Base-by-base conservation (phyloP, 2,888 invertebrate species). In the Silvanus unidentatus region DNA sequence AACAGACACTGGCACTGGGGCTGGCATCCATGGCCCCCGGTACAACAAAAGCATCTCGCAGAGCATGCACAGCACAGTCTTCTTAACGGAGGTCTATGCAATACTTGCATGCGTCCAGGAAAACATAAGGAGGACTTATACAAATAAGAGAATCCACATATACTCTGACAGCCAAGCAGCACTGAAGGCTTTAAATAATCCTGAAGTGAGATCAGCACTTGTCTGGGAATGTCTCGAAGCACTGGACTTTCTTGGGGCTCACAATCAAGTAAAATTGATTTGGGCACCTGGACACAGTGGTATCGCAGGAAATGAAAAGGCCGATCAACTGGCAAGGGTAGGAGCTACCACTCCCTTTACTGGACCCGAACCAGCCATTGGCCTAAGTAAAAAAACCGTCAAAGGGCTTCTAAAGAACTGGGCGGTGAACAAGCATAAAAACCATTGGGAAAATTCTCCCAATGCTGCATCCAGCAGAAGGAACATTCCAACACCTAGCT, bases 231-330 rank as follows among this genome's bases (percentile, higher is more conserved):
- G 37, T 16, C 15, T 37, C 15, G 37, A 13, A 6, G 15, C 5
- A 4, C 10, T 37, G 12, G 14, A 3, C 3, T 6, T 2, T 6
- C 37, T 37, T 5, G 37, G 3, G n/a, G 12, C 13, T 6, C 14
- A 16, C 14, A 37, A 37, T 12, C 13, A 8, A 4, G 5, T 27
- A 8, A 29, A 9, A 4, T 11, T 39, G 29, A 16, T 11, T 8
- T 39, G 39, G 39, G 39, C 27, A 27, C 16, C 27, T 28, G 39
- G 28, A 29, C 27, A 39, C 11, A 3, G 27, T 4, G 39, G 28
- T 3, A 39, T 27, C 27, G 39, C 27, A 27, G 39, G 39, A 11
- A 39, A 39, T 10, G 39, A 39, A 27, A 39, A 13, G 11, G 27
- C 39, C 2, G 16, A 39, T 13, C 9, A 11, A 4, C 14, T 27